Conservation (phyloP, 2,888 invertebrate species). For the Priocnemis perturbator region DNA sequence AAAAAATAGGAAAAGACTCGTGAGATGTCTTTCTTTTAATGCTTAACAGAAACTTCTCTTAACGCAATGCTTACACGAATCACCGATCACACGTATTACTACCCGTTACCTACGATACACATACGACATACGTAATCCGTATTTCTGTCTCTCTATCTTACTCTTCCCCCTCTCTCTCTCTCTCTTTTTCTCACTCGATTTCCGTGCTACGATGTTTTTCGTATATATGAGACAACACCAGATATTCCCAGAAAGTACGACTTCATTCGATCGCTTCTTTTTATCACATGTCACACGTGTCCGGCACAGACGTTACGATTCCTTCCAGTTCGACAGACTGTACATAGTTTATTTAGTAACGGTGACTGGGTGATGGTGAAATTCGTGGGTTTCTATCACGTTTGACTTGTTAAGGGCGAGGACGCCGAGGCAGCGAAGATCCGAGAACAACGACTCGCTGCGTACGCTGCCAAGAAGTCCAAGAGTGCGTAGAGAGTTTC, state of each 20-base stretch:
- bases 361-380: neutral
- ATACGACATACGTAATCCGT: neutral
- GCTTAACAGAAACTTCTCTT: conserved; percentile 2
- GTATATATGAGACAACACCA: conserved; percentile 49
- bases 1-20: neutral
- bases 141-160: too few relatives aligned
- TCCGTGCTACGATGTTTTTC: too few relatives aligned
- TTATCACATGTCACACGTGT: conserved; percentile 23
- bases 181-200: too few relatives aligned
- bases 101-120: conserved; percentile 1
- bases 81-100: neutral
- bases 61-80: too few relatives aligned
- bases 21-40: conserved; percentile 10
- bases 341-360: neutral
- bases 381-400: conserved; percentile 37
- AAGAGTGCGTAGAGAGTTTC: conserved; percentile 80
- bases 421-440: conserved; percentile 84
- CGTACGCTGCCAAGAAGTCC: conserved; percentile 93
- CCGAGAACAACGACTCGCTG: conserved; percentile 89
- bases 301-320: conserved; percentile 19
- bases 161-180: too few relatives aligned
- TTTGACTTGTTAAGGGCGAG: conserved; percentile 78
- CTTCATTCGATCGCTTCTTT: conserved; percentile 36
- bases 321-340: conserved; percentile 1
- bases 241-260: conserved; percentile 65